Evolutionary conservation across 2,113 vertebrate species (phyloP), one percentile per base, ranked within the genome.

Genomic region (Cervus canadensis): DNA sequence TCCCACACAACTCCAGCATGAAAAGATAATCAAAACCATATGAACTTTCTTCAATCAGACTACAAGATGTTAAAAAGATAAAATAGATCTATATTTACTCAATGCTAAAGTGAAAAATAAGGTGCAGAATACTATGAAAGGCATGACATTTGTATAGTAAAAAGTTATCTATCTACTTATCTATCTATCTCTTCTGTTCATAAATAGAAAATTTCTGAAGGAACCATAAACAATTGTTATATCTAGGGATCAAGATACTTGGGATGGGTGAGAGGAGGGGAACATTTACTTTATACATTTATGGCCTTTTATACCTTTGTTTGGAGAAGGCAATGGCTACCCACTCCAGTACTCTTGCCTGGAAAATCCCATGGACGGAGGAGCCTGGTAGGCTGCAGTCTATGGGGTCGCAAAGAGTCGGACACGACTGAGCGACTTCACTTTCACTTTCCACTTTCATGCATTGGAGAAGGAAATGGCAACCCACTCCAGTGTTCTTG

Each of bases 101-200:
- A 62, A 59, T 82, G 25, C 11, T 71, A 89, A 93, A 57, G 56
- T 60, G 43, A 97, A 96, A 97, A 87, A 40, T 23, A 93, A 60
- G 79, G 57, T 89, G 10, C n/a, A 76, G 26, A 84, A 89, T 30
- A 74, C 25, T 50, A n/a, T 85, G 16, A 60, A 89, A 1, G 33
- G 3, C 40, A 67, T 59, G 59, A 45, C 81, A 91, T 60, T 90
- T 36, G 62, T 57, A 26, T 28, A 90, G 17, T 43, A 71, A 94
- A 93, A 85, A 45, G 4, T 50, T 87, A n/a, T 87, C 23, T 43
- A 30, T 52, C 54, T 87, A 21, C 33, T 74, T 87, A 74, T 23
- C 67, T 36, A 40, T 88, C 23, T 36, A 48, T 59, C 56, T 89
- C 33, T n/a, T 84, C 50, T 92, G n/a, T 17, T 45, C 54, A 62